Evolutionary conservation across 2,888 invertebrate species (phyloP).

Genomic region (Gastrophysa polygoni): DNA sequence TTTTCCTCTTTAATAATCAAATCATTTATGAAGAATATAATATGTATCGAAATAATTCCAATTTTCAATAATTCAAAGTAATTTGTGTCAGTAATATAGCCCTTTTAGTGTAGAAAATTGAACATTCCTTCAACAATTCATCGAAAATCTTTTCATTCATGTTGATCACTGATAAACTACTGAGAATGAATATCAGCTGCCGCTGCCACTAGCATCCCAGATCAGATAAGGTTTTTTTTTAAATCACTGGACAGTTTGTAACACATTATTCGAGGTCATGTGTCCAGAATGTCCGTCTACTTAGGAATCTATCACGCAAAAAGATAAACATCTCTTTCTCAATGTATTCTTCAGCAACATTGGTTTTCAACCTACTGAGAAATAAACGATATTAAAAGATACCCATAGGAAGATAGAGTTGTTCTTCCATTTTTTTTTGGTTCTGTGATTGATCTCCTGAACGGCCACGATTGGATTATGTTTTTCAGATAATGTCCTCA

Average conservation of each 20-base stretch:
- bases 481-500: too few relatives aligned
- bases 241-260: constrained; percentile 8
- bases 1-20: too few relatives aligned
- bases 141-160: constrained; percentile 5
- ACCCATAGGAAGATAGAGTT: too few relatives aligned
- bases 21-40: too few relatives aligned
- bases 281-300: constrained; percentile 5
- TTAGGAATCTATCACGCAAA: constrained; percentile 15
- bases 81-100: too few relatives aligned
- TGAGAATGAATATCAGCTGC: constrained; percentile 6
- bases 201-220: constrained; percentile 7
- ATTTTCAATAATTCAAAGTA: too few relatives aligned
- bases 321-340: constrained; percentile 11
- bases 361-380: neutral
- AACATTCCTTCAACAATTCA: neutral
- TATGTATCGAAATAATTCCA: too few relatives aligned
- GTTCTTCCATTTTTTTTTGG: too few relatives aligned
- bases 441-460: too few relatives aligned
- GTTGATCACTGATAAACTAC: constrained; percentile 1
- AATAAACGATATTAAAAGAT: too few relatives aligned
- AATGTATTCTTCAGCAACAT: neutral
- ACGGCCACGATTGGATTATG: too few relatives aligned
- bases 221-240: constrained; percentile 16
- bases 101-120: too few relatives aligned
- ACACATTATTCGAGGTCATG: constrained; percentile 15